These are phyloP conservation scores for Hetaerina americana DNA, from an alignment of 1,140 invertebrate species.

Conservation along the genomic window DNA sequence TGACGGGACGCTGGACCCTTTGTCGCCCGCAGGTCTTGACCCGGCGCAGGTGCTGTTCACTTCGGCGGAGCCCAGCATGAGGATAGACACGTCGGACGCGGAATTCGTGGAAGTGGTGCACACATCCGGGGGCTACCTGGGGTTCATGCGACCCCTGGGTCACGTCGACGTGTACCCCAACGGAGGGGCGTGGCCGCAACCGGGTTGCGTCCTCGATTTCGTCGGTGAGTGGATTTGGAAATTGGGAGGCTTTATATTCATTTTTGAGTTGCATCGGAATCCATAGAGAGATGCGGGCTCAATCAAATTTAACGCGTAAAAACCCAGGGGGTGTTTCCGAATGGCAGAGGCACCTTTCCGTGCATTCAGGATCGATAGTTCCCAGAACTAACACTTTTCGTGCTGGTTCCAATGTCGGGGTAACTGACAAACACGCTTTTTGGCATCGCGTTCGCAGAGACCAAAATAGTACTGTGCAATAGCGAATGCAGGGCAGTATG, in stretches of 20 bases:
- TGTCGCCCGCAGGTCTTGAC: slow-evolving; percentile 21
- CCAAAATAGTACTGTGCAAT: too few species aligned
- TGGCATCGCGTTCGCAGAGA: too few species aligned
- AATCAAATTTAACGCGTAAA: neutral
- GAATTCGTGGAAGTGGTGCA: slow-evolving; percentile 44
- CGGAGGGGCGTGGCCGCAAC: slow-evolving; percentile 41
- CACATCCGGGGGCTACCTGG: slow-evolving; percentile 42
- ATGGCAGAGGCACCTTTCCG: neutral
- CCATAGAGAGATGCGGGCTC: neutral
- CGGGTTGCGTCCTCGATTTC: slow-evolving; percentile 38
- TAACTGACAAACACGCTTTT: too few species aligned
- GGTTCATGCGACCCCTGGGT: slow-evolving; percentile 36
- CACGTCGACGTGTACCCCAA: slow-evolving; percentile 50
- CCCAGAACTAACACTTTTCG: neutral
- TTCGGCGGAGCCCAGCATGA: slow-evolving; percentile 14
- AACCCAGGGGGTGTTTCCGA: neutral
- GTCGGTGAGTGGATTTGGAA: slow-evolving; percentile 12
- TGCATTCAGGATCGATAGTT: too few species aligned
- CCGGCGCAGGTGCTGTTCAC: slow-evolving; percentile 24
- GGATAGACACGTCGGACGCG: slow-evolving; percentile 29
- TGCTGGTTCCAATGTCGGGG: neutral
- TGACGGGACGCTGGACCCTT: too few species aligned
- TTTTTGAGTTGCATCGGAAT: neutral
- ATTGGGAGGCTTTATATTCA: neutral
- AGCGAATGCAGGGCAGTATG: too few species aligned